Evolutionary conservation across 2,888 invertebrate species (phyloP).

Genomic region (Gymnoscelis rufifasciata): DNA sequence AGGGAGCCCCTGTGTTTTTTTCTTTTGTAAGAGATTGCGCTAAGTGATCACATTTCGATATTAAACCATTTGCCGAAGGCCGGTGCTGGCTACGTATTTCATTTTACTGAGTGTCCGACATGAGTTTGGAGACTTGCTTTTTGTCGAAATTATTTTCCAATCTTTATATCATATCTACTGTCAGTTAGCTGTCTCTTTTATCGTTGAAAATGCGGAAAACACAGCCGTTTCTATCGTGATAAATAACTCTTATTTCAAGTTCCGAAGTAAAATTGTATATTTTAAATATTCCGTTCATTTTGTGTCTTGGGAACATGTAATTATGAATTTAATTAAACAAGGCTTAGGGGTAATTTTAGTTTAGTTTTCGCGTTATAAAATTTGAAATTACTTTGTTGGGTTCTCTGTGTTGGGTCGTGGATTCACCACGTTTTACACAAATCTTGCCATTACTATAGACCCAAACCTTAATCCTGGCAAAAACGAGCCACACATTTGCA

Average conservation of each 20-base stretch:
- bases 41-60: constrained; percentile 80
- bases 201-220: constrained; percentile 28
- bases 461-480: constrained; percentile 49
- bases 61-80: constrained; percentile 78
- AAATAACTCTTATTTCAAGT: constrained; percentile 12
- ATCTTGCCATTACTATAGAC: constrained; percentile 52
- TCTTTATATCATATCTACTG: constrained; percentile 66
- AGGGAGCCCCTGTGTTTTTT: constrained; percentile 62
- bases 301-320: constrained; percentile 17
- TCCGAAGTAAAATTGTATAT: constrained; percentile 7
- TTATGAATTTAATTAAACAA: constrained; percentile 34
- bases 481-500: constrained; percentile 49
- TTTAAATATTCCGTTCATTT: constrained; percentile 8
- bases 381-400: constrained; percentile 31
- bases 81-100: constrained; percentile 76
- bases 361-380: constrained; percentile 34
- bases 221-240: constrained; percentile 7
- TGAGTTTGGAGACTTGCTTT: constrained; percentile 74
- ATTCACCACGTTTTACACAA: constrained; percentile 48
- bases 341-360: constrained; percentile 30
- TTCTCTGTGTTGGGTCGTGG: constrained; percentile 36
- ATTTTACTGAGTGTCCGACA: constrained; percentile 78
- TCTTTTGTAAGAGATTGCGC: constrained; percentile 78
- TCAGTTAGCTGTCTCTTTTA: constrained; percentile 50
- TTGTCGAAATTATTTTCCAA: constrained; percentile 72